Base-by-base conservation (phyloP, 2,888 invertebrate species). In the Pristionchus japonicus region DNA sequence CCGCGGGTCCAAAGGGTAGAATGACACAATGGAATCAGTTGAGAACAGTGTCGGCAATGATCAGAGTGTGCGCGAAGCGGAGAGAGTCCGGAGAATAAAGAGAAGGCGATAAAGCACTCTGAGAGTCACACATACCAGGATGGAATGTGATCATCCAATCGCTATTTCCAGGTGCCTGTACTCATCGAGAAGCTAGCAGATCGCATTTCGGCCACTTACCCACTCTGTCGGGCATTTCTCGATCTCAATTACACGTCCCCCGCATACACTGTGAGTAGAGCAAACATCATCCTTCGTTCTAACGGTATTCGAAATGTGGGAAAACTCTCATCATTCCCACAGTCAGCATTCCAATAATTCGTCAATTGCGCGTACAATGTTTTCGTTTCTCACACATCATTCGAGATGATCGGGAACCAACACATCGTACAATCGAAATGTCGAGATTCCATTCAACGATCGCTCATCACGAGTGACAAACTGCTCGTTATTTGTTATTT, bases 171-270 rank as follows among this genome's bases (percentile, higher is more conserved):
- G 90, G 93, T 93, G 64, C 91, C 92, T 17, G 82, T 86, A 2
- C 89, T 93, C 40, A 90, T 94, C 11, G 88, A 90, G 31, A 88
- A 91, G 57, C 89, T 94, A 2, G 86, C 89, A 20, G 84, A 89
- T 1, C 88, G 88, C 6, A 87, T 94, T 47, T 20, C 43, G 11
- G 7, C 9, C 2, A 20, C n/a, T 20, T 87, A 77, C 31, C 52
- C 87, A 1, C 7, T 77, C 3, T 77, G 77, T 61, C 77, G 47
- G 31, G 87, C 87, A 2, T 87, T 57, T 87, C 80, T 87, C 43
- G 87, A 87, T 87, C 87, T 87, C 87, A 87, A 87, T 61, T 87
- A 80, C 61, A 80, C 87, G 7, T 87, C 87, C 34, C 87, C 87
- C n/a, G 77, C 57, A 11, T 87, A 87, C 64, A 87, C 87, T 23